These are phyloP conservation scores for Tarsius wallacei DNA, from an alignment of 2,797 vertebrate genomes.

Conservation along the genomic window DNA sequence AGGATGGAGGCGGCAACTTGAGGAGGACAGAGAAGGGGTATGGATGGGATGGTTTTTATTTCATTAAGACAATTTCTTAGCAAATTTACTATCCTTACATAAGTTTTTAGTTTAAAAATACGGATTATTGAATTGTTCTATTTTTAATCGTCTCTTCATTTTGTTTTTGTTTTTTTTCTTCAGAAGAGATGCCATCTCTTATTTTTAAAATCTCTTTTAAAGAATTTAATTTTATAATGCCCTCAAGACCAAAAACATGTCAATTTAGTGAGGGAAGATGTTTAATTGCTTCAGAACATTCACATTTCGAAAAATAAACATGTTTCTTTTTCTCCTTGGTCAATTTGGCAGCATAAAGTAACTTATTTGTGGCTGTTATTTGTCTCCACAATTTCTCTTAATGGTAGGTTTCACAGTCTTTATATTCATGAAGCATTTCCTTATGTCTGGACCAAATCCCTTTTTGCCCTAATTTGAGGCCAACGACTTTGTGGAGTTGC, in stretches of 20 bases:
- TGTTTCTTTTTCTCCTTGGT: slow-evolving; percentile 84
- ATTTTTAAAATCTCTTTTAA: slow-evolving; percentile 56
- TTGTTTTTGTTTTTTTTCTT: slow-evolving; percentile 19
- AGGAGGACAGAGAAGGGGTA: not conserved
- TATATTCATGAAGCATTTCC: slow-evolving; percentile 83
- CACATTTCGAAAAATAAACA: slow-evolving; percentile 81
- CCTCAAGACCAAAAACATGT: slow-evolving; percentile 72
- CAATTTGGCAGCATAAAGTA: slow-evolving; percentile 79
- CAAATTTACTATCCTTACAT: not conserved
- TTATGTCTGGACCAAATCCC: slow-evolving; percentile 83
- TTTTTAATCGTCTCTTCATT: slow-evolving; percentile 65
- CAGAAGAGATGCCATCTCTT: slow-evolving; percentile 50
- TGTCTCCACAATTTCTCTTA: slow-evolving; percentile 82
- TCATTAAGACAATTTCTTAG: not conserved
- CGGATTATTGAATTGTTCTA: not conserved
- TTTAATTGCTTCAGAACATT: slow-evolving; percentile 73
- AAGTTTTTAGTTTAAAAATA: slow-evolving; percentile 13
- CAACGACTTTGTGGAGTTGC: slow-evolving; percentile 53
- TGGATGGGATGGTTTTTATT: not conserved
- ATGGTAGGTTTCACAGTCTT: slow-evolving; percentile 81
- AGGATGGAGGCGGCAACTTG: fast-evolving
- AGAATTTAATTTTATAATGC: slow-evolving; percentile 66
- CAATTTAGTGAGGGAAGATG: slow-evolving; percentile 61
- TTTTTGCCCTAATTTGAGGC: slow-evolving; percentile 80
- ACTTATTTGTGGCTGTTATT: slow-evolving; percentile 83